These are phyloP conservation scores for Papio anubis DNA, from an alignment of 2,113 vertebrate species.

Conservation along the genomic window DNA sequence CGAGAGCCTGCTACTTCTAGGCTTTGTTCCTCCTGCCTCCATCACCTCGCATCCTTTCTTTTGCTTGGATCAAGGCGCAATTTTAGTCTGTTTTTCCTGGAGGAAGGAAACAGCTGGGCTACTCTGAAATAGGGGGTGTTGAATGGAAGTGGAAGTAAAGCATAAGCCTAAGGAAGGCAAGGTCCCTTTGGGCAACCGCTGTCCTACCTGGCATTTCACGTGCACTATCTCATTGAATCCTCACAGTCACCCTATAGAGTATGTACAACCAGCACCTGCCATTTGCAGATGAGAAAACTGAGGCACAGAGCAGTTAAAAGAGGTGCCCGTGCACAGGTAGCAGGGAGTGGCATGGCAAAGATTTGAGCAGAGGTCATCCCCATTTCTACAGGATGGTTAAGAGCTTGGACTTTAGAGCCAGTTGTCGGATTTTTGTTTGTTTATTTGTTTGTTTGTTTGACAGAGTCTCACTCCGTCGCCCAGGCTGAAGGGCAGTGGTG, in stretches of 20 bases:
- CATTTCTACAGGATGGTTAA: neutral
- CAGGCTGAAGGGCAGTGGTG: no score
- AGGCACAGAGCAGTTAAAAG: neutral
- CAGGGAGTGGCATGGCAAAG: neutral
- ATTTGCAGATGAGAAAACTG: neutral
- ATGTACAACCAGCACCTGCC: neutral
- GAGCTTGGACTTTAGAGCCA: neutral
- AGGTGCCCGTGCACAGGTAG: fast-evolving
- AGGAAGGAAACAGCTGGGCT: neutral
- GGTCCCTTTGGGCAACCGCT: neutral
- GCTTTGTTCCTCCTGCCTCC: neutral
- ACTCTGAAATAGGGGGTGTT: fast-evolving
- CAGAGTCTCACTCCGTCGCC: no score
- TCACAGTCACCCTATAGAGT: fast-evolving
- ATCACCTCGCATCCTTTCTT: neutral
- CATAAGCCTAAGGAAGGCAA: no score
- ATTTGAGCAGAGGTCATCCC: neutral
- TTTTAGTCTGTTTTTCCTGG: neutral
- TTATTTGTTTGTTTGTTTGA: neutral
- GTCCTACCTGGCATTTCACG: neutral
- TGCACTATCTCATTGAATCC: neutral
- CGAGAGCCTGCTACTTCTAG: neutral
- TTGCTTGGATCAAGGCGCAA: neutral
- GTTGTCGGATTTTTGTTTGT: no score
- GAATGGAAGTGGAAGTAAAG: neutral